phyloP scores from a whole-genome alignment of 2,113 vertebrate species.

The Proterorhinus semilunaris region DNA sequence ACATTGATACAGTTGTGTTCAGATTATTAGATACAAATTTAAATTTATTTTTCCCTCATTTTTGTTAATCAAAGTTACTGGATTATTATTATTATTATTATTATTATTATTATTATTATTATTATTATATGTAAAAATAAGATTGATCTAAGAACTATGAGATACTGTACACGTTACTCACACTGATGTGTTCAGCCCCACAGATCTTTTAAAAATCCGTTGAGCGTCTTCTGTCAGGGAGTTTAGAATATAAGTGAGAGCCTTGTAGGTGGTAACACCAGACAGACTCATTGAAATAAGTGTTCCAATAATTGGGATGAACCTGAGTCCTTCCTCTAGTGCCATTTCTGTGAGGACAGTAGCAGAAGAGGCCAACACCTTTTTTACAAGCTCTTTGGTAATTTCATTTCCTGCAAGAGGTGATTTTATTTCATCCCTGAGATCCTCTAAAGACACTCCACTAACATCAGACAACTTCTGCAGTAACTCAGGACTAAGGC shows the following conservation, averaged over 20 bases:
- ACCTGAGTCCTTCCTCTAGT: neutral
- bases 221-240: neutral
- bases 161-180: neutral
- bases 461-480: neutral
- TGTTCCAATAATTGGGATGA: neutral
- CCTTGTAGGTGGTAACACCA: neutral
- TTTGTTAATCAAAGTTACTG: too few species aligned
- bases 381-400: neutral
- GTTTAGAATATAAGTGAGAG: neutral
- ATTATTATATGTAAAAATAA: too few species aligned
- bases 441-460: neutral
- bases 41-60: too few species aligned
- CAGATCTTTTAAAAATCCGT: neutral
- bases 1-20: too few species aligned
- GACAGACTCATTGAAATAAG: neutral
- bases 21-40: too few species aligned
- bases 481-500: neutral
- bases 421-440: neutral
- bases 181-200: neutral
- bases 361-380: neutral
- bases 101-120: too few species aligned
- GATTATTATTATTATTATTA: too few species aligned
- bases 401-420: neutral
- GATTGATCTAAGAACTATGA: too few species aligned
- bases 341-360: neutral